These are phyloP conservation scores for Lasioglossum marginatum DNA, from an alignment of 2,888 invertebrate species.

Conservation along the genomic window DNA sequence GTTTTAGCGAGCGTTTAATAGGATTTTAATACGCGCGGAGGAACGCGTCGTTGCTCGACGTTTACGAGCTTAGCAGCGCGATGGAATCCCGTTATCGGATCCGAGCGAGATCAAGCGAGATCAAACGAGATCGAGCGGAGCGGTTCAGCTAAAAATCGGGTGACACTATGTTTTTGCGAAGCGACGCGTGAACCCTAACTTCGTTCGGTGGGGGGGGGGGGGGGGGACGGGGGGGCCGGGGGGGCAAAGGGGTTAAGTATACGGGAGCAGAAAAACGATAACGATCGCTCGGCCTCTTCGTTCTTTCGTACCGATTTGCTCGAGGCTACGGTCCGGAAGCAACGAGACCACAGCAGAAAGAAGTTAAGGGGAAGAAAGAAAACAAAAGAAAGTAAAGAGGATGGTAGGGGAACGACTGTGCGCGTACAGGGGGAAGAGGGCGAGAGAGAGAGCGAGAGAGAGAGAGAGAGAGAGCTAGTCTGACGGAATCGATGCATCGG, in stretches of 20 bases:
- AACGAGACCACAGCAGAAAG: not conserved
- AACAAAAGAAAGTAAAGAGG: not conserved
- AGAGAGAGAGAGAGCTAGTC: not conserved
- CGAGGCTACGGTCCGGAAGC: slow-evolving; percentile 4
- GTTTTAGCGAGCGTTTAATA: slow-evolving; percentile 39
- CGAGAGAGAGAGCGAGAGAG: not conserved
- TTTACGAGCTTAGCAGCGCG: slow-evolving; percentile 34
- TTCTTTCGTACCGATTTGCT: slow-evolving; percentile 2
- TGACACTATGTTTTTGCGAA: not conserved
- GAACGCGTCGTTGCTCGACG: slow-evolving; percentile 25
- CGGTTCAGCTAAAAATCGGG: slow-evolving; percentile 13
- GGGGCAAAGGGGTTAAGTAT: not conserved
- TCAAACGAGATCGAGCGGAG: slow-evolving; percentile 8
- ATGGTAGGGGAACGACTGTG: not conserved
- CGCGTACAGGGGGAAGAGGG: not conserved
- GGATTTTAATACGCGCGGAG: slow-evolving; percentile 34
- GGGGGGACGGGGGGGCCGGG: not conserved
- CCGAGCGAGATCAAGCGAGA: slow-evolving; percentile 11
- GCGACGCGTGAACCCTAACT: slow-evolving; percentile 11
- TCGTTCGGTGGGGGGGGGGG: not conserved
- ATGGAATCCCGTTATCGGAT: slow-evolving; percentile 13
- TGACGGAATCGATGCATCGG: slow-evolving; percentile 1
- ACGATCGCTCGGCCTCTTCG: slow-evolving; percentile 11
- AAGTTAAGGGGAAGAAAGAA: not conserved
- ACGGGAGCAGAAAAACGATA: not conserved